Evolutionary conservation across 1,140 invertebrate species (phyloP).

Genomic region (Trichonephila clavipes): DNA sequence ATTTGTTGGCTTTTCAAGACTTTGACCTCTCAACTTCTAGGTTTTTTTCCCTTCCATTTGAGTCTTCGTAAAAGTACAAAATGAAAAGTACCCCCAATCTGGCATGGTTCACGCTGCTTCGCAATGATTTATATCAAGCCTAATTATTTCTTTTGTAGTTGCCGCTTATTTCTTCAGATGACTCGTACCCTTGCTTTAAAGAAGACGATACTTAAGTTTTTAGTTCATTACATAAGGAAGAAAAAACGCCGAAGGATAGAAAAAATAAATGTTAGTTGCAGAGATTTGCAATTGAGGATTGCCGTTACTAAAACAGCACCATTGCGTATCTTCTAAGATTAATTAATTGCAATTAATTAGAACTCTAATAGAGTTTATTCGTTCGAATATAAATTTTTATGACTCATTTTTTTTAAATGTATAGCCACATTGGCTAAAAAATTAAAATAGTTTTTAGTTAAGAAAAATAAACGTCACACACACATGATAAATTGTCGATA

Average conservation of each 20-base stretch:
- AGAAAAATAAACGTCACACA: too few species aligned
- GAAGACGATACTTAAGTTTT: neutral
- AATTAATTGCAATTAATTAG: too few species aligned
- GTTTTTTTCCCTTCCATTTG: neutral
- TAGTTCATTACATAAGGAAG: conserved; percentile 1
- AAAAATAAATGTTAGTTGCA: neutral
- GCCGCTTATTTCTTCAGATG: conserved; percentile 7
- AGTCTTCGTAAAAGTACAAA: neutral
- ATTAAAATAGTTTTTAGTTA: too few species aligned
- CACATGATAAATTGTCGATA: too few species aligned
- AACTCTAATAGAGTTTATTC: too few species aligned
- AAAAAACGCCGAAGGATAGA: neutral
- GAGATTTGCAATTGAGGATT: neutral
- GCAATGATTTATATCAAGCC: conserved; percentile 51
- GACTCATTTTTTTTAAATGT: too few species aligned
- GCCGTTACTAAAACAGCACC: too few species aligned
- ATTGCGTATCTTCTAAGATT: too few species aligned
- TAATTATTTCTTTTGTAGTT: conserved; percentile 71
- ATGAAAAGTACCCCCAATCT: neutral
- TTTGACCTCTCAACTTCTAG: neutral
- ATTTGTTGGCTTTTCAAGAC: neutral
- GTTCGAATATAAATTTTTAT: too few species aligned
- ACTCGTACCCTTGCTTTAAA: neutral
- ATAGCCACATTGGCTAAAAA: too few species aligned
- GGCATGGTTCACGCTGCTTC: conserved; percentile 24